Evolutionary conservation across 2,888 invertebrate genomes (phyloP).

Genomic region (Orthosia gracilis): DNA sequence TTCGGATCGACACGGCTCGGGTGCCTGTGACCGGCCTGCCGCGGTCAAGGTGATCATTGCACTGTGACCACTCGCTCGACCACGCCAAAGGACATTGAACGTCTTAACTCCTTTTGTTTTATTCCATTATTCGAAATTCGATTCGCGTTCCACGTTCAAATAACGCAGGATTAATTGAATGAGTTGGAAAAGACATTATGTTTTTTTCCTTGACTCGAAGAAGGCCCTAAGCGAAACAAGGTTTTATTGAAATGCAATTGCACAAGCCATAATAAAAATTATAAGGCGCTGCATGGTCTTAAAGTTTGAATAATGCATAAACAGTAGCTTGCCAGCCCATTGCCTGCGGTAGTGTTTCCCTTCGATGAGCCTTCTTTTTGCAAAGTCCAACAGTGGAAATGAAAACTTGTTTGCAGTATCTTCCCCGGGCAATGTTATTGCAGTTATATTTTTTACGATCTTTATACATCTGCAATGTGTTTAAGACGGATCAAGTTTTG

Average conservation of each 20-base stretch:
- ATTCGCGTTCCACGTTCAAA: conserved; percentile 54
- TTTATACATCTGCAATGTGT: conserved; percentile 19
- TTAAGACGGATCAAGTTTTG: conserved; percentile 33
- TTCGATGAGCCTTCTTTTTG: conserved; percentile 32
- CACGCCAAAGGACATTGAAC: conserved; percentile 64
- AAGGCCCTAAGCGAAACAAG: conserved; percentile 10
- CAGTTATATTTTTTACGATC: conserved; percentile 22
- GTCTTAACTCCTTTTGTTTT: conserved; percentile 53
- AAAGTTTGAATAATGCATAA: conserved; percentile 61
- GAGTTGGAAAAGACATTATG: conserved; percentile 34
- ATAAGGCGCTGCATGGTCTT: conserved; percentile 32
- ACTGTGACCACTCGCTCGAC: conserved; percentile 71
- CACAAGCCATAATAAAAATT: conserved; percentile 25
- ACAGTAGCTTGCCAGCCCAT: conserved; percentile 43
- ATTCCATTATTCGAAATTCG: conserved; percentile 47
- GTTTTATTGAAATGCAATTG: conserved; percentile 47
- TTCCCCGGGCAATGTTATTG: conserved; percentile 1
- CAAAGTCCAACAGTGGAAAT: conserved; percentile 24
- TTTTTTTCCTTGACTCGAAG: conserved; percentile 20
- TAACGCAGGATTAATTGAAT: conserved; percentile 47
- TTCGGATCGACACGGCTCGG: conserved; percentile 65
- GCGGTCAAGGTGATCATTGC: conserved; percentile 79
- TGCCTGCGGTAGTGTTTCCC: conserved; percentile 36
- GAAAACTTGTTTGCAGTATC: conserved; percentile 33
- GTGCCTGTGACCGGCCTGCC: conserved; percentile 70